Conservation (phyloP, 2,888 invertebrate genomes). For the Theodoxus fluviatilis region DNA sequence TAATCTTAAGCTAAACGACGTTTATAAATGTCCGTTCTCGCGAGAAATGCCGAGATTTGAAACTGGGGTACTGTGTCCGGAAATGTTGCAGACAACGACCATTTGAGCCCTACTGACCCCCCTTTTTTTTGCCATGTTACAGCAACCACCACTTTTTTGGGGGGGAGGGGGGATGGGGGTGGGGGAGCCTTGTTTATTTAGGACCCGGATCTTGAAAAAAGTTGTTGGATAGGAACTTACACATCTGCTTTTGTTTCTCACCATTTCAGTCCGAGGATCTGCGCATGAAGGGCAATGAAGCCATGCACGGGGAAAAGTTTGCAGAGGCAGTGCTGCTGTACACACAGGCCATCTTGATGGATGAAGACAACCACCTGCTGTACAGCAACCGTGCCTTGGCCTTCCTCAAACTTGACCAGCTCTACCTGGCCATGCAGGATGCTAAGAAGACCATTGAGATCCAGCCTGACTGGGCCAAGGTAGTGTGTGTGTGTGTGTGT, state of each 20-base stretch:
- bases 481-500: slow-evolving; percentile 45
- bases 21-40: too few species aligned
- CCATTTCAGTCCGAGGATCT: slow-evolving; percentile 69
- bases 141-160: too few species aligned
- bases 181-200: too few species aligned
- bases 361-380: slow-evolving; percentile 75
- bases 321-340: slow-evolving; percentile 82
- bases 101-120: too few species aligned
- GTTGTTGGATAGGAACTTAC: too few species aligned
- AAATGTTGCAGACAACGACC: too few species aligned
- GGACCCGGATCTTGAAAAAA: too few species aligned
- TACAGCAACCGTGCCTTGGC: slow-evolving; percentile 84
- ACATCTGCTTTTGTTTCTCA: not conserved
- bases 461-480: slow-evolving; percentile 82
- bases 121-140: too few species aligned
- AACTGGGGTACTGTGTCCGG: too few species aligned
- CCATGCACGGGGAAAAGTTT: slow-evolving; percentile 77
- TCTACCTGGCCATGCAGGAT: slow-evolving; percentile 79
- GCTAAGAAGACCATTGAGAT: slow-evolving; percentile 78
- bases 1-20: too few species aligned
- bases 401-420: slow-evolving; percentile 80
- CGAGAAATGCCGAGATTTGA: too few species aligned
- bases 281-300: slow-evolving; percentile 79
- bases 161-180: too few species aligned
- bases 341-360: slow-evolving; percentile 79